Evolutionary conservation across 1,140 invertebrate genomes (phyloP), one percentile per base, ranked within the genome.

Genomic region (Plodia interpunctella): DNA sequence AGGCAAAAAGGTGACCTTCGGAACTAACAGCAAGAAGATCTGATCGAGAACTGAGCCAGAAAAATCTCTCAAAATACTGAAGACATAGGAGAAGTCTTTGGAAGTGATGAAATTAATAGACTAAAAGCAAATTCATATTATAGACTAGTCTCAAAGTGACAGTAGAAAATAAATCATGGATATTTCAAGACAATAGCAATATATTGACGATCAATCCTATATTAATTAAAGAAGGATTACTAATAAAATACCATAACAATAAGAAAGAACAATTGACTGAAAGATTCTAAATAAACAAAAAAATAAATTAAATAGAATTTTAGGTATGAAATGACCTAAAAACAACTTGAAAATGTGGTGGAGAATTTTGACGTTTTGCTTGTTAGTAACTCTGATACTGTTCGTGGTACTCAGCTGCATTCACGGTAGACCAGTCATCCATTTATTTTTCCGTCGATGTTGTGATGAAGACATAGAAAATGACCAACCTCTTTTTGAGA

Each of bases 381-480:
- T 87, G n/a, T 61, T 88, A 5, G 80, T 84, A 0, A 71, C 76
- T 6, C 32, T 87, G 4, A 61, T 83, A 4, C 56, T 85, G 0
- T 77, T 85, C 10, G 70, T 81, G 0, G 79, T 88, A 0, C 51
- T 84, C 5, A 80, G 74, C 44, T 79, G 76, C 38, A 71, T 86
- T 1, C 78, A 83, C 18, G 73, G 78, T 2, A 59, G 78, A 15
- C 82, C 84, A 1, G 80, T 77, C 0, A 61, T 79, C 0, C 70
- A 83, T 55, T 57, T 85, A 0, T 83, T 82, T 59, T 85, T 83
- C 55, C 74, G 74, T 44, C 70, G 80, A n/a, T 85, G 82, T 53
- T 85, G 82, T 38, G 67, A 70, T 13, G 80, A 83, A 0, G 74
- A 79, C 35, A 81, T 83, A 6, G 83, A 86, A 62, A 85, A 85